phyloP scores from a whole-genome alignment of 2,888 invertebrate species.

The Meiosimyza decipiens region DNA sequence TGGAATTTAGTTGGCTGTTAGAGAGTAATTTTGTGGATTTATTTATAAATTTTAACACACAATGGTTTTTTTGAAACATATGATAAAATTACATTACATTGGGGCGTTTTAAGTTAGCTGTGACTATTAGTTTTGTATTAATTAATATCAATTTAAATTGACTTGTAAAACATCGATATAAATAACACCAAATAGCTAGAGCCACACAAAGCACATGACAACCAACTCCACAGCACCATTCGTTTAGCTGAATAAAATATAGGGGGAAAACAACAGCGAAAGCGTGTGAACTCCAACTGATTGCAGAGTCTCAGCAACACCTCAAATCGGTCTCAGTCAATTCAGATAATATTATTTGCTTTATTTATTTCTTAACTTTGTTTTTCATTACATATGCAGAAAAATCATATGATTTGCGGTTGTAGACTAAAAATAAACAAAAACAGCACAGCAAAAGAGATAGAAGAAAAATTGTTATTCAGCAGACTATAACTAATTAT shows the following conservation, averaged over 20 bases:
- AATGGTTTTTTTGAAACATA: slow-evolving; percentile 19
- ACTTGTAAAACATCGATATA: neutral
- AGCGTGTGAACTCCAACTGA: slow-evolving; percentile 66
- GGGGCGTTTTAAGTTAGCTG: too few species aligned
- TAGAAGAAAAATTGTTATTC: slow-evolving; percentile 13
- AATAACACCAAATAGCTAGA: neutral
- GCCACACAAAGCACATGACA: neutral
- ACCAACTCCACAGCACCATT: too few species aligned
- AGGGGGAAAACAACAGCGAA: slow-evolving; percentile 55
- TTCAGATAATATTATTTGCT: too few species aligned
- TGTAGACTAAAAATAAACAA: slow-evolving; percentile 18
- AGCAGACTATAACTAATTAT: slow-evolving; percentile 31
- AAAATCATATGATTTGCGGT: slow-evolving; percentile 33
- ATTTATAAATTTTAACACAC: neutral
- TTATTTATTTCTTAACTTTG: neutral
- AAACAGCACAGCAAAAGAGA: neutral
- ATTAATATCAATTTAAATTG: too few species aligned
- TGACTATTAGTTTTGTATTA: too few species aligned
- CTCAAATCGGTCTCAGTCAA: too few species aligned
- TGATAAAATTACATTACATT: too few species aligned
- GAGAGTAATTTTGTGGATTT: too few species aligned
- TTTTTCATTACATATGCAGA: slow-evolving; percentile 25
- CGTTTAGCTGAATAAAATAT: too few species aligned
- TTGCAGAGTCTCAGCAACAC: slow-evolving; percentile 37
- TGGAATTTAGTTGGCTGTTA: too few species aligned